Percentiles rank a stretch among this genome's conserved stretches.
Evolutionary conservation across 2,888 invertebrate species (phyloP).

Genomic region (Elegia similella): DNA sequence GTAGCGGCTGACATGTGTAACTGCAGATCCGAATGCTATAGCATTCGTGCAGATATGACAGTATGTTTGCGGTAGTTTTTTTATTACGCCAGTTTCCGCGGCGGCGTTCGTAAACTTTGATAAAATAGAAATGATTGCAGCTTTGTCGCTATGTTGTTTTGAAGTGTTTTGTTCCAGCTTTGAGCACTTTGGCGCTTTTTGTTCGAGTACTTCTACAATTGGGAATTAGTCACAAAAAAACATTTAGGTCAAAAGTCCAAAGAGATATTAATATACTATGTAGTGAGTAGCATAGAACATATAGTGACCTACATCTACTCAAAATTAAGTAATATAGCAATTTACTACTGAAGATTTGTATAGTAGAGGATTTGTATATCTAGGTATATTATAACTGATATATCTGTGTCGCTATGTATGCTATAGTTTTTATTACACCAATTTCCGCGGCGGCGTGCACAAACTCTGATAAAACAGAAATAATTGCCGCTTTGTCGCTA

Average conservation of each 20-base stretch:
- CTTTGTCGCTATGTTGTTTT: conserved; percentile 76
- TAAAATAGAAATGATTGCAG: conserved; percentile 79
- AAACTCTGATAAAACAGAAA: conserved; percentile 79
- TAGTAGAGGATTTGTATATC: conserved; percentile 10
- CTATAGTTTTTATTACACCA: conserved; percentile 74
- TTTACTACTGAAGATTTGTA: no score
- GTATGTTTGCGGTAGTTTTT: conserved; percentile 57
- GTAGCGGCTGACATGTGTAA: conserved; percentile 14
- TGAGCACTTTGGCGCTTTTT: no score
- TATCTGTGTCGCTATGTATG: no score
- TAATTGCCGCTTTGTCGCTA: conserved; percentile 76
- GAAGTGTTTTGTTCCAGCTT: no score
- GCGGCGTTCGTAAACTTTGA: conserved; percentile 64
- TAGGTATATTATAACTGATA: no score
- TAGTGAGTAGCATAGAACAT: no score
- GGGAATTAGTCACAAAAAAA: no score
- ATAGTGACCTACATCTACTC: no score
- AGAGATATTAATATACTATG: no score
- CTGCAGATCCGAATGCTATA: conserved; percentile 31
- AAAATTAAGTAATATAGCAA: no score
- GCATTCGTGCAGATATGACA: conserved; percentile 23
- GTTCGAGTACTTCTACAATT: conserved; percentile 58
- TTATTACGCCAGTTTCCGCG: no score
- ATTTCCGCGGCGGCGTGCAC: conserved; percentile 73
- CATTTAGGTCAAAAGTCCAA: no score